A percentile compares a stretch with the other conserved stretches of the same genome.
Evolutionary conservation across 2,888 invertebrate species (phyloP).

Genomic region (Uloborus plumipes): DNA sequence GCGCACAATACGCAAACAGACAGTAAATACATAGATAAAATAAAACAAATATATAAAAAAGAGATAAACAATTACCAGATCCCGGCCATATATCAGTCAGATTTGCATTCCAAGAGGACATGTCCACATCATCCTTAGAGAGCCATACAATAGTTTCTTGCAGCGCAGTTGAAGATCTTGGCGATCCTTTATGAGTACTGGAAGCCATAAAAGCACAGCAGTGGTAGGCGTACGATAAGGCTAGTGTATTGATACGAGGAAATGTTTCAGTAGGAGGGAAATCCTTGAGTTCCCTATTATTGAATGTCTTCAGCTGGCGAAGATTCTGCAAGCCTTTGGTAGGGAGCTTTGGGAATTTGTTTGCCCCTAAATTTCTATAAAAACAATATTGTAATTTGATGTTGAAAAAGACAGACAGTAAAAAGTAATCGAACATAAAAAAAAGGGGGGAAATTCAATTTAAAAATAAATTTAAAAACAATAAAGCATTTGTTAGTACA

Average conservation of each 20-base stretch:
- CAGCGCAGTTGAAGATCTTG: slow-evolving; percentile 27
- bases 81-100: slow-evolving; percentile 84
- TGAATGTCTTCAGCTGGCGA: slow-evolving; percentile 89
- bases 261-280: slow-evolving; percentile 90
- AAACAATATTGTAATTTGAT: not conserved
- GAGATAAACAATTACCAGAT: slow-evolving; percentile 25
- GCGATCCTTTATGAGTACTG: not conserved
- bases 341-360: slow-evolving; percentile 86
- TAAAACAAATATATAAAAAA: no score
- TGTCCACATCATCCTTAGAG: slow-evolving; percentile 64
- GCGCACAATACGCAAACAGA: no score
- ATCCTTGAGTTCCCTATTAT: slow-evolving; percentile 87
- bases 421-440: not conserved
- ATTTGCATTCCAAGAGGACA: slow-evolving; percentile 69
- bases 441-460: no score
- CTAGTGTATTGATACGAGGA: slow-evolving; percentile 86
- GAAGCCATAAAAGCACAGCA: slow-evolving; percentile 83
- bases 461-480: no score
- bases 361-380: slow-evolving; percentile 89
- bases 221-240: slow-evolving; percentile 94
- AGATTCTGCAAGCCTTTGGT: slow-evolving; percentile 84
- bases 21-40: no score
- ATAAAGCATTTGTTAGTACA: no score
- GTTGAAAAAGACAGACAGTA: not conserved
- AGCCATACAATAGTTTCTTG: slow-evolving; percentile 66